These are phyloP conservation scores for Timandra comae DNA, from an alignment of 2,888 invertebrate genomes.

Conservation along the genomic window DNA sequence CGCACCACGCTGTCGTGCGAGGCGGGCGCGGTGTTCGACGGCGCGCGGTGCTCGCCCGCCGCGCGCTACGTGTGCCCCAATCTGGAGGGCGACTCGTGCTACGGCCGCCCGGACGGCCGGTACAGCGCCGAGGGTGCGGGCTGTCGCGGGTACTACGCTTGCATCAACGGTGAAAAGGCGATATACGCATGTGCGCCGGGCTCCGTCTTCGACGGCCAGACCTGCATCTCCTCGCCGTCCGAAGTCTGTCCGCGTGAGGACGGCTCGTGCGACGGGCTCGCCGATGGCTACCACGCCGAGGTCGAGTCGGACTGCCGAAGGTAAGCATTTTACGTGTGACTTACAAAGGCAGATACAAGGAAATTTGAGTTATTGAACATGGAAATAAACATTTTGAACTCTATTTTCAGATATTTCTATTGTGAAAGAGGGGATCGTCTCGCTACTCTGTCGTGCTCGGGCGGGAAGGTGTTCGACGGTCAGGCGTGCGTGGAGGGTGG, in stretches of 20 bases:
- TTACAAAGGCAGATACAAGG: neutral
- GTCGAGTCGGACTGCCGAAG: conserved; percentile 70
- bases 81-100: conserved; percentile 69
- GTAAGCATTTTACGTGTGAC: conserved; percentile 27
- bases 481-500: conserved; percentile 68
- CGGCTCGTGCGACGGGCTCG: conserved; percentile 63
- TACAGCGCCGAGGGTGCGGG: conserved; percentile 68
- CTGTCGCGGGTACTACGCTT: conserved; percentile 78
- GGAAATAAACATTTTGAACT: neutral
- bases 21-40: conserved; percentile 58
- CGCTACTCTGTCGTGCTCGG: conserved; percentile 73
- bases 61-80: conserved; percentile 62
- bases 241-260: conserved; percentile 54
- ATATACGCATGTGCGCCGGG: conserved; percentile 74
- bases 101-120: conserved; percentile 71
- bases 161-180: conserved; percentile 73
- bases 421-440: conserved; percentile 75
- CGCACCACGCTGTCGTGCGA: conserved; percentile 60
- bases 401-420: conserved; percentile 70
- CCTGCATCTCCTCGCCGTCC: conserved; percentile 57
- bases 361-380: neutral
- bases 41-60: conserved; percentile 53
- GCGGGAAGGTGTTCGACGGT: conserved; percentile 77
- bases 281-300: conserved; percentile 77
- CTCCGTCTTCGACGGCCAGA: conserved; percentile 73